Percentiles rank a stretch among this genome's conserved stretches.
phyloP scores from a whole-genome alignment of 2,113 vertebrate species.

The Hiodon alosoides region DNA sequence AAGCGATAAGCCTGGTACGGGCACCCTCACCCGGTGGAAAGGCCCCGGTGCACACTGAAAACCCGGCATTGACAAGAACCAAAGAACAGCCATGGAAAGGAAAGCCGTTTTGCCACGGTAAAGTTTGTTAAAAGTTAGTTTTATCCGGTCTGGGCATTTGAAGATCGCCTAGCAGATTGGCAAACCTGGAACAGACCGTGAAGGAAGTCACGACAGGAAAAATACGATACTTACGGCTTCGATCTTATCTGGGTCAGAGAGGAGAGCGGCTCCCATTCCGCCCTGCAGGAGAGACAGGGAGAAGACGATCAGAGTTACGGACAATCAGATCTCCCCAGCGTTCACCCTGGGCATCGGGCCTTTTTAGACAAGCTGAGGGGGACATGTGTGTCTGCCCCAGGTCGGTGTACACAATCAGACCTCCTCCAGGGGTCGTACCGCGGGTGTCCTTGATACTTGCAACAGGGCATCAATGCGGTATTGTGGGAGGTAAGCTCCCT shows the following conservation, averaged over 20 bases:
- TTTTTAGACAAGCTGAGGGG: neutral
- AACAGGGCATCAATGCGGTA: no score
- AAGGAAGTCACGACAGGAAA: neutral
- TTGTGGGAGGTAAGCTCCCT: no score
- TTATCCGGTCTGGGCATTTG: neutral
- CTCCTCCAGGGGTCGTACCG: no score
- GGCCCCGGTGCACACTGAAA: no score
- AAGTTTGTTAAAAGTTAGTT: no score
- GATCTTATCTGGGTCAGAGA: constrained; percentile 88
- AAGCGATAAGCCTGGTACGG: no score
- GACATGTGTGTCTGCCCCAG: no score
- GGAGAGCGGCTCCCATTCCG: constrained; percentile 94
- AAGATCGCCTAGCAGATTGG: neutral
- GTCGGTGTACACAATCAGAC: no score
- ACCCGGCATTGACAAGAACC: neutral
- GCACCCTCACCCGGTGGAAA: no score
- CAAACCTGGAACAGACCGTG: neutral
- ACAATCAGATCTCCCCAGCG: neutral
- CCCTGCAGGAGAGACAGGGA: constrained; percentile 63
- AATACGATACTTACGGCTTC: constrained; percentile 73
- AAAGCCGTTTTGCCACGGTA: no score
- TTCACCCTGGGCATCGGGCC: neutral
- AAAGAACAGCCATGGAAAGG: neutral
- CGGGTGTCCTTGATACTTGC: no score
- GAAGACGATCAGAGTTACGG: neutral